These are phyloP conservation scores for Drosophila kohkoa DNA, from an alignment of 1,140 invertebrate genomes.

Conservation along the genomic window DNA sequence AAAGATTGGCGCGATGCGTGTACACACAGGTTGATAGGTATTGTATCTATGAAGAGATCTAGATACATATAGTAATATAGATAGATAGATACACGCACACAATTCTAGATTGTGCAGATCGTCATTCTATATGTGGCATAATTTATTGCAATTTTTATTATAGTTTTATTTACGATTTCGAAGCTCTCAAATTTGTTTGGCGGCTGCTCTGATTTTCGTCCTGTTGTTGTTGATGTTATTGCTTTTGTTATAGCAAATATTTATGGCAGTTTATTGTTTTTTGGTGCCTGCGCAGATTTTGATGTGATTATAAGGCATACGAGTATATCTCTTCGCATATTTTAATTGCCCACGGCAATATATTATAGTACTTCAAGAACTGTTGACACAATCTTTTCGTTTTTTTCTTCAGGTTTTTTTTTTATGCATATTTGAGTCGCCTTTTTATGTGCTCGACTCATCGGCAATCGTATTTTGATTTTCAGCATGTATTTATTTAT, in stretches of 20 bases:
- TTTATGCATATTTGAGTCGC: conserved; percentile 8
- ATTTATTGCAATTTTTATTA: conserved; percentile 77
- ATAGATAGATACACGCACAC: conserved; percentile 5
- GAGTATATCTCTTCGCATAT: conserved; percentile 27
- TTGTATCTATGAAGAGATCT: conserved; percentile 9
- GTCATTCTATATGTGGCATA: conserved; percentile 42
- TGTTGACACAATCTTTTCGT: conserved; percentile 15
- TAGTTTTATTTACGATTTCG: conserved; percentile 75
- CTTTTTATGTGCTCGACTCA: conserved; percentile 5
- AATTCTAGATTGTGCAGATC: conserved; percentile 13
- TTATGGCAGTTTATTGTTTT: conserved; percentile 53
- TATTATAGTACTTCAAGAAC: conserved; percentile 33
- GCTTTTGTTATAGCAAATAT: conserved; percentile 52
- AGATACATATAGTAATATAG: conserved; percentile 12
- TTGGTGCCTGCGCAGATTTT: conserved; percentile 29
- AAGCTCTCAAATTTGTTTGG: conserved; percentile 69
- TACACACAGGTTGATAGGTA: background rate
- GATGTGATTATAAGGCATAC: conserved; percentile 35
- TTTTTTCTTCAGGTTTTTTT: background rate
- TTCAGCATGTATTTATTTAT: background rate
- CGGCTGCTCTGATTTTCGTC: conserved; percentile 21
- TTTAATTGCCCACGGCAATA: conserved; percentile 28
- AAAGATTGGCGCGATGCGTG: conserved; percentile 1
- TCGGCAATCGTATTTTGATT: conserved; percentile 5
- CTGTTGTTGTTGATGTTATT: conserved; percentile 46